Evolutionary conservation across 2,888 invertebrate genomes (phyloP).

Genomic region (Pyrrhia umbra): DNA sequence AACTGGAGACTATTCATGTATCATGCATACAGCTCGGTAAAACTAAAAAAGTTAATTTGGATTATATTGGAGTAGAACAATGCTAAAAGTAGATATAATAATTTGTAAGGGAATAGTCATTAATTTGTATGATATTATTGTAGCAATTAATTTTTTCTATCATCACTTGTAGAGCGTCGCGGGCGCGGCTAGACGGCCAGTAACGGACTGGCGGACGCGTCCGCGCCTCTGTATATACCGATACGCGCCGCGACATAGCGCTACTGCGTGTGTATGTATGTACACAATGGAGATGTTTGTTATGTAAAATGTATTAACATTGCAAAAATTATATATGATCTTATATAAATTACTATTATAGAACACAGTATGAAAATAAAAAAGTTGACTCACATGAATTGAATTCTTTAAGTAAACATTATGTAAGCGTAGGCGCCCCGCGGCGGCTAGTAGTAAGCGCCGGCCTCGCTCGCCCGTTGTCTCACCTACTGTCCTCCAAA

Average conservation of each 20-base stretch:
- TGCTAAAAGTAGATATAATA: slow-evolving; percentile 89
- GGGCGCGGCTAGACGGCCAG: slow-evolving; percentile 58
- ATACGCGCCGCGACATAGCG: slow-evolving; percentile 73
- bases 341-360: slow-evolving; percentile 90
- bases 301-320: slow-evolving; percentile 90
- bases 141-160: slow-evolving; percentile 89
- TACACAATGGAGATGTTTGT: slow-evolving; percentile 89
- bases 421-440: slow-evolving; percentile 79
- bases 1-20: slow-evolving; percentile 81
- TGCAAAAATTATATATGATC: slow-evolving; percentile 90
- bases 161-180: slow-evolving; percentile 81
- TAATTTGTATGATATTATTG: slow-evolving; percentile 91
- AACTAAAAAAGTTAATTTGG: slow-evolving; percentile 81
- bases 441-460: slow-evolving; percentile 67
- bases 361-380: slow-evolving; percentile 90
- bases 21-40: slow-evolving; percentile 83
- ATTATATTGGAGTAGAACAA: slow-evolving; percentile 89
- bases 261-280: slow-evolving; percentile 83
- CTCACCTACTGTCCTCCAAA: slow-evolving; percentile 71
- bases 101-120: slow-evolving; percentile 90
- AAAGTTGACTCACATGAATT: slow-evolving; percentile 89
- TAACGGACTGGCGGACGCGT: slow-evolving; percentile 52
- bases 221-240: slow-evolving; percentile 80
- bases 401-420: slow-evolving; percentile 85
- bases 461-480: slow-evolving; percentile 64